Conservation (phyloP, 1,140 invertebrate genomes). For the Lepidotrigona ventralis region DNA sequence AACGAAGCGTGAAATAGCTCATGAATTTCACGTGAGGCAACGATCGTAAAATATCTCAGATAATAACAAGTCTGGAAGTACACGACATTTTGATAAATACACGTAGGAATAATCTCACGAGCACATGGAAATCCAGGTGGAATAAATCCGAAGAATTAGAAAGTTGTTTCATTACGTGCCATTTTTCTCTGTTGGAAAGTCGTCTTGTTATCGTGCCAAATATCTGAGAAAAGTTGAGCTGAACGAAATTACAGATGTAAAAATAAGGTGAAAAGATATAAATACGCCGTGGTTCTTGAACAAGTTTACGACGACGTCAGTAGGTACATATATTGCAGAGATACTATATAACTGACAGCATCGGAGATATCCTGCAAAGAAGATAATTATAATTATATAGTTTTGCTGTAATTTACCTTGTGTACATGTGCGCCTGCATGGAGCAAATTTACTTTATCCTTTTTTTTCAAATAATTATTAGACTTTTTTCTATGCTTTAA, state of each 20-base stretch:
- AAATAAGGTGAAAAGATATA: background rate
- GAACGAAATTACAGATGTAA: background rate
- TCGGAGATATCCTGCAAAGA: background rate
- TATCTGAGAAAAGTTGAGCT: background rate
- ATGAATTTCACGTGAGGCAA: background rate
- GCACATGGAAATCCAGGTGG: background rate
- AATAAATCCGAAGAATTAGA: background rate
- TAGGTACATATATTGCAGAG: background rate
- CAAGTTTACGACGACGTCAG: background rate
- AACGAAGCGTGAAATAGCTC: background rate
- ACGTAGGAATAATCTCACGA: background rate
- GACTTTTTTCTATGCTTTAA: too few species aligned
- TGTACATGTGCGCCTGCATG: background rate
- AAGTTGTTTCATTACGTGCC: background rate
- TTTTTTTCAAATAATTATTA: background rate
- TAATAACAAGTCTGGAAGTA: conserved; percentile 5
- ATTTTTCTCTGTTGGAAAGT: background rate
- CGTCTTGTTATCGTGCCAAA: background rate
- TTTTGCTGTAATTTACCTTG: background rate
- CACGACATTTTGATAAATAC: conserved; percentile 4
- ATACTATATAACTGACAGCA: background rate
- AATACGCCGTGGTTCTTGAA: background rate
- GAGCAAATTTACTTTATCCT: background rate
- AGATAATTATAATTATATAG: background rate
- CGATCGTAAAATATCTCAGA: background rate